Percentiles rank a stretch among this genome's conserved stretches.
Evolutionary conservation across 2,113 vertebrate species (phyloP).

Genomic region (Ondatra zibethicus): DNA sequence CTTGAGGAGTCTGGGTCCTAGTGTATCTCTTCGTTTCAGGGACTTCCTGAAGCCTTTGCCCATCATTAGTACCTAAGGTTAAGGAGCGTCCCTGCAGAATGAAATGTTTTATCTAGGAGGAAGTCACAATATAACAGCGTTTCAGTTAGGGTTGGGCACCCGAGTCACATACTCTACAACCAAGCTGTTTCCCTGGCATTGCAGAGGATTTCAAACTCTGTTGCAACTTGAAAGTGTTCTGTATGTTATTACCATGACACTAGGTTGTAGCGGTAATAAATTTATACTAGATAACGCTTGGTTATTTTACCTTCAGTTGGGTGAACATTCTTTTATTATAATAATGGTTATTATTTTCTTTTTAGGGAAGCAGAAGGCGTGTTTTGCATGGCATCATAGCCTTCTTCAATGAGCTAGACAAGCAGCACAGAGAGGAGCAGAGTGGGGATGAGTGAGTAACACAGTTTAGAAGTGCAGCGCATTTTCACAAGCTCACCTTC

Average conservation of each 20-base stretch:
- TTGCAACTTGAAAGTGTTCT: conserved; percentile 28
- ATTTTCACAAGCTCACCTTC: neutral
- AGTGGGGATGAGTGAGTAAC: conserved; percentile 90
- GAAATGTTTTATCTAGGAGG: neutral
- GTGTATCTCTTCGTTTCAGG: neutral
- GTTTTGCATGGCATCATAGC: conserved; percentile 93
- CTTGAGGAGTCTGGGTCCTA: neutral
- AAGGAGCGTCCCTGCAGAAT: neutral
- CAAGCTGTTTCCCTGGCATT: no score
- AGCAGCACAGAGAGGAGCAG: conserved; percentile 89
- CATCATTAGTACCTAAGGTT: neutral
- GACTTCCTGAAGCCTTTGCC: neutral
- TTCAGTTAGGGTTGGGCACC: neutral
- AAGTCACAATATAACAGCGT: neutral
- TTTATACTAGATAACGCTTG: conserved; percentile 9
- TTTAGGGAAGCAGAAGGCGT: conserved; percentile 94
- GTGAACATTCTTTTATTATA: neutral
- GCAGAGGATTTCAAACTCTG: neutral
- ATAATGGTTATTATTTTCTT: neutral
- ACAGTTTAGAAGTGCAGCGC: neutral
- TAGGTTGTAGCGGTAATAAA: neutral
- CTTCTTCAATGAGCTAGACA: conserved; percentile 94
- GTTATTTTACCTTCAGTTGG: neutral
- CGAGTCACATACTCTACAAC: neutral
- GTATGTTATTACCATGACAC: neutral